phyloP scores from a whole-genome alignment of 2,797 vertebrate genomes.

The Myripristis jacobus region DNA sequence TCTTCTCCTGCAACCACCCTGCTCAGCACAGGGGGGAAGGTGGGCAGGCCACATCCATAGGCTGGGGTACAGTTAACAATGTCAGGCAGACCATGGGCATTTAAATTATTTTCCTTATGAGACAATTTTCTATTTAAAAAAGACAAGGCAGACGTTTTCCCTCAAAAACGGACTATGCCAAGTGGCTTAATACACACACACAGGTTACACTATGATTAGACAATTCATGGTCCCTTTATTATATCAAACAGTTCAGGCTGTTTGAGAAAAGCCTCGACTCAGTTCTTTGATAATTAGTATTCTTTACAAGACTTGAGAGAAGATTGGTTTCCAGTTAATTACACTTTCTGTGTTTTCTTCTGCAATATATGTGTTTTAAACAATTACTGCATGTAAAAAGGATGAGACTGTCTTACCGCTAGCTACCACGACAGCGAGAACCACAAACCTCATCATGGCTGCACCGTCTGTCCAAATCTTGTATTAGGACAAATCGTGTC shows the following conservation, averaged over 20 bases:
- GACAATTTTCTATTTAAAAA: background rate
- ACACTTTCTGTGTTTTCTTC: background rate
- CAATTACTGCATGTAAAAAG: background rate
- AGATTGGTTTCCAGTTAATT: background rate
- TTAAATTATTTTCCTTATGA: background rate
- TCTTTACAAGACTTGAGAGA: background rate
- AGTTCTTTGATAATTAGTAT: background rate
- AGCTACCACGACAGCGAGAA: slow-evolving; percentile 48
- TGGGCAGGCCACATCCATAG: slow-evolving; percentile 61
- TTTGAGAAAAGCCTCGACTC: too few relatives aligned
- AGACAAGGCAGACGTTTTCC: background rate
- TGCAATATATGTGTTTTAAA: background rate
- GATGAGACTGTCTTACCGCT: slow-evolving; percentile 51
- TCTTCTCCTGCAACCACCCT: slow-evolving; percentile 68
- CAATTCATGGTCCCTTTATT: too few relatives aligned
- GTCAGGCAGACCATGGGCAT: background rate
- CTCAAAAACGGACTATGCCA: too few relatives aligned
- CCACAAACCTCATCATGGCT: slow-evolving; percentile 60
- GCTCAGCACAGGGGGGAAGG: slow-evolving; percentile 49
- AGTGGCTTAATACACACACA: too few relatives aligned
- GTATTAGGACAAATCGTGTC: too few relatives aligned
- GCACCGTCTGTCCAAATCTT: slow-evolving; percentile 2
- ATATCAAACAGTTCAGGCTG: too few relatives aligned
- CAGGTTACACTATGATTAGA: too few relatives aligned
- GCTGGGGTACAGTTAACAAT: slow-evolving; percentile 35